Evolutionary conservation across 2,113 vertebrate species (phyloP).

Genomic region (Scartelaos histophorus): DNA sequence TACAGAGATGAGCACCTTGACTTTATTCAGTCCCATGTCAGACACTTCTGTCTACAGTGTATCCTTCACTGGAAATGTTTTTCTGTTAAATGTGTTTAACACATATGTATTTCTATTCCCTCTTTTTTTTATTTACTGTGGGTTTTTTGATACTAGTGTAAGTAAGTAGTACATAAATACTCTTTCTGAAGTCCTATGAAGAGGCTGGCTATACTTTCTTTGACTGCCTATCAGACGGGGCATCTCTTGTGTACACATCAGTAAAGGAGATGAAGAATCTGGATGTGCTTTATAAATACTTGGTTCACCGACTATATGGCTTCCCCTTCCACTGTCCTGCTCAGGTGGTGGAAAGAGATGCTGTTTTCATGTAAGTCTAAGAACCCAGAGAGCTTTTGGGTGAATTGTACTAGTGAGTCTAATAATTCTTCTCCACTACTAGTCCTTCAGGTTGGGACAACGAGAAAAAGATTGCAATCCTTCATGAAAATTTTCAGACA

Average conservation of each 20-base stretch:
- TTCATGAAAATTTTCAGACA: conserved; percentile 95
- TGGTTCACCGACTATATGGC: conserved; percentile 95
- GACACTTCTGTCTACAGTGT: conserved; percentile 96
- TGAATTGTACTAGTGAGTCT: conserved; percentile 2
- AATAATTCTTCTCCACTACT: neutral
- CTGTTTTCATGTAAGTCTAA: conserved; percentile 91
- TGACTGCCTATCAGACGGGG: conserved; percentile 88
- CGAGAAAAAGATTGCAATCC: conserved; percentile 97
- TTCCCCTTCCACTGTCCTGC: conserved; percentile 92
- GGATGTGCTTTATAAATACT: conserved; percentile 97
- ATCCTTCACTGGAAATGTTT: conserved; percentile 81
- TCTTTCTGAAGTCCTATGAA: neutral
- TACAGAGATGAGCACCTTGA: conserved; percentile 98
- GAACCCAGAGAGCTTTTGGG: neutral
- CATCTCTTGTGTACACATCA: conserved; percentile 96
- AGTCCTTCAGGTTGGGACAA: conserved; percentile 99
- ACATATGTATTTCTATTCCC: neutral
- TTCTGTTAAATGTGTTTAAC: neutral
- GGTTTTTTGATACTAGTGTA: neutral
- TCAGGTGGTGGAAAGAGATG: conserved; percentile 96
- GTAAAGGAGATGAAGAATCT: conserved; percentile 99
- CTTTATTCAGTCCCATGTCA: conserved; percentile 96
- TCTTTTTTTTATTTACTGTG: neutral
- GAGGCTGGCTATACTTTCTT: conserved; percentile 66
- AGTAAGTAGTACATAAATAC: neutral